Evolutionary conservation across 2,888 invertebrate species (phyloP).

Genomic region (Dryadula phaetusa): DNA sequence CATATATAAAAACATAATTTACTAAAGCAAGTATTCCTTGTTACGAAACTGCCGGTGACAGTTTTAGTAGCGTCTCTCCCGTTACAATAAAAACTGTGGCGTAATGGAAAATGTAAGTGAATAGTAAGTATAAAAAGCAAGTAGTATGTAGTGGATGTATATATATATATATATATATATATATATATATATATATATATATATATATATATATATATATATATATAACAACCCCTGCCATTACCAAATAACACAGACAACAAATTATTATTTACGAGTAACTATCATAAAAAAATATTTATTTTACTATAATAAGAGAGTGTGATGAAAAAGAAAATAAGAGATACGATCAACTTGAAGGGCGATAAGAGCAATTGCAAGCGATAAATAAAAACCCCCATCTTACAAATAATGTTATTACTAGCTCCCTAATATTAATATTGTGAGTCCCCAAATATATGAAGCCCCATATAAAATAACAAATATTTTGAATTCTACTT

Average conservation of each 20-base stretch:
- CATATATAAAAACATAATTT: too few relatives aligned
- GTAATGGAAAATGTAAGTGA: background rate
- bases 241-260: too few relatives aligned
- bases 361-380: conserved; percentile 45
- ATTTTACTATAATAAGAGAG: background rate
- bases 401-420: conserved; percentile 54
- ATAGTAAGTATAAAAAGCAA: too few relatives aligned
- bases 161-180: too few relatives aligned
- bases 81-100: background rate
- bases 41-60: conserved; percentile 1
- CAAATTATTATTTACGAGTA: too few relatives aligned
- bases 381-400: conserved; percentile 49
- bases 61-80: background rate
- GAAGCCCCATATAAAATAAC: conserved; percentile 55
- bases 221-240: too few relatives aligned
- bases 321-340: background rate
- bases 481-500: conserved; percentile 58
- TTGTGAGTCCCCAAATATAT: conserved; percentile 50
- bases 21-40: background rate
- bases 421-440: conserved; percentile 47
- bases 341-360: conserved; percentile 24
- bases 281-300: too few relatives aligned
- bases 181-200: too few relatives aligned
- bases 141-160: too few relatives aligned
- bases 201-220: too few relatives aligned